Evolutionary conservation across 2,113 vertebrate species (phyloP).

Genomic region (Alligator mississippiensis): DNA sequence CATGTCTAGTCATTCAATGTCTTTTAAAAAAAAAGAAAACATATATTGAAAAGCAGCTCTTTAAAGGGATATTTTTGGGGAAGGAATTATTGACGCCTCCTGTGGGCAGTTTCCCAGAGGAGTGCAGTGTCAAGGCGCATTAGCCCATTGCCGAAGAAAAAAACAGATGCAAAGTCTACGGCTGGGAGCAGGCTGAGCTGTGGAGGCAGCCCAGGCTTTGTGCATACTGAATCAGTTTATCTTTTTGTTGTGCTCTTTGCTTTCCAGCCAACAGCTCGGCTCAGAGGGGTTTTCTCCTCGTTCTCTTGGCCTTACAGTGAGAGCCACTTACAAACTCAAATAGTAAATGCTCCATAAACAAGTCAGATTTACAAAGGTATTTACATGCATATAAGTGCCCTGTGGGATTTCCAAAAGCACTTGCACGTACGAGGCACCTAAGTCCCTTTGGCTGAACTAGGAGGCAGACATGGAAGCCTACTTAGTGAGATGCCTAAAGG

Average conservation of each 20-base stretch:
- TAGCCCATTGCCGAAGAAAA: slow-evolving; percentile 31
- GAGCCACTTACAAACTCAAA: not conserved
- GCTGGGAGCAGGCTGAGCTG: slow-evolving; percentile 45
- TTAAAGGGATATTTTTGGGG: not conserved
- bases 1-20: not conserved
- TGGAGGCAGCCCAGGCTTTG: slow-evolving; percentile 32
- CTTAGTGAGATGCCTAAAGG: not conserved
- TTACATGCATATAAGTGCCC: not conserved
- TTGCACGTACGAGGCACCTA: not conserved
- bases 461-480: not conserved
- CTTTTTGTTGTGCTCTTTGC: not conserved
- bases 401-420: not conserved
- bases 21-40: not conserved
- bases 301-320: not conserved
- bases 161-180: slow-evolving; percentile 46
- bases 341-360: not conserved
- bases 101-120: slow-evolving; percentile 48
- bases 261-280: not conserved
- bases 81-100: slow-evolving; percentile 48
- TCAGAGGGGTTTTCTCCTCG: accelerated
- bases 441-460: not conserved
- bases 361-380: not conserved
- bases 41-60: not conserved
- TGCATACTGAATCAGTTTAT: slow-evolving; percentile 25
- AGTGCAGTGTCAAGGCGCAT: slow-evolving; percentile 59